Base-by-base conservation (phyloP, 2,888 invertebrate species). In the Lochmaea capreae region DNA sequence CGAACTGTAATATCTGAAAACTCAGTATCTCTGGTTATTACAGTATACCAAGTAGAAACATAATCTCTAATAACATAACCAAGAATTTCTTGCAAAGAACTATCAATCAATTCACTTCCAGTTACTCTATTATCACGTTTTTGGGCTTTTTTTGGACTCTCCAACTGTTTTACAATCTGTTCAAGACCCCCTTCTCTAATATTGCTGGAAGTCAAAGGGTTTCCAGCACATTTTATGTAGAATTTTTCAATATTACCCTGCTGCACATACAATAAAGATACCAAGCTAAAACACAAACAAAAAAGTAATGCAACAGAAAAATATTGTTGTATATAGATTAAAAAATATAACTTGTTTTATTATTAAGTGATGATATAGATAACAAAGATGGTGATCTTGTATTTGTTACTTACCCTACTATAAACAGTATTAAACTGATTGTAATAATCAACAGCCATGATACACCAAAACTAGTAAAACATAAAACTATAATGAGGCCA, bases 91-190 rank as follows among this genome's bases (percentile, higher is more conserved):
- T 95, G 95, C 67, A 96, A 89, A 80, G 94, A 95, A 82, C 94
- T 93, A 88, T 96, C 96, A 74, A 97, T 96, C 46, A 94, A 90
- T 82, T 93, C 93, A 82, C 95, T 94, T 39, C 96, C 96, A 33
- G 95, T 96, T 77, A 96, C 93, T 82, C 95, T 87, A 79, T 83
- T 88, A 82, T 91, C 91, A 71, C 87, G 84, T 81, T 89, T 89
- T 78, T 82, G 83, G 65, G 82, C 77, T 79, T 82, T 83, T 72
- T 84, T 84, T 43, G 86, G 85, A 76, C 82, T 85, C 65, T 80
- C 78, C 58, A 86, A 73, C 72, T 83, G 79, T 72, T 82, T 81
- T n/a, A 85, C 83, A 59, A 87, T 80, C 79, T 84, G 74, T 39
- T 81, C 79, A 73, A 87, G 78, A 65, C 87, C 87, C 16, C 90